These are phyloP conservation scores for Oreochromis spilurus DNA, from an alignment of 2,113 vertebrate species.

Conservation along the genomic window DNA sequence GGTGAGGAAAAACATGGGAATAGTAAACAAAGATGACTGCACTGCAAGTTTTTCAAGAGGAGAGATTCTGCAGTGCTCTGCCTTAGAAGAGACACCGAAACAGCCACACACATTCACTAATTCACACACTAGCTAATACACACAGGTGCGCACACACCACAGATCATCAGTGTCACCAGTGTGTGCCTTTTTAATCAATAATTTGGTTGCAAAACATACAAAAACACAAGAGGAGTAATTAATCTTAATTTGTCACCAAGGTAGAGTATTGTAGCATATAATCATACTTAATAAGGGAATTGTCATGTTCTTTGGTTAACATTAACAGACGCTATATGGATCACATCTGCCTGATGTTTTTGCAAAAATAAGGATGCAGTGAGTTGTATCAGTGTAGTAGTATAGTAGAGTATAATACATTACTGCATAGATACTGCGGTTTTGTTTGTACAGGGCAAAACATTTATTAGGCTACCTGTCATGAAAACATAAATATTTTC, in stretches of 20 bases:
- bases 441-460: neutral
- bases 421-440: neutral
- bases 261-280: neutral
- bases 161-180: neutral
- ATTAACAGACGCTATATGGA: neutral
- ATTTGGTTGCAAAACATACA: neutral
- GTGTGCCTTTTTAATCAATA: neutral
- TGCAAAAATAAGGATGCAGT: neutral
- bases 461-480: neutral
- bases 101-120: neutral
- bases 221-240: neutral
- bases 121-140: neutral
- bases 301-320: neutral
- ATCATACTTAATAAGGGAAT: neutral
- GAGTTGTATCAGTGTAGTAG: neutral
- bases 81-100: neutral
- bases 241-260: conserved; percentile 1
- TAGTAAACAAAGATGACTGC: neutral
- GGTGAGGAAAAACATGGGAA: neutral
- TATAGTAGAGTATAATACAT: neutral
- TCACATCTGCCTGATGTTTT: neutral
- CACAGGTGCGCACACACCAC: neutral
- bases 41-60: neutral
- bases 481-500: neutral
- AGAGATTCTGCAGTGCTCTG: neutral